Base-by-base conservation (phyloP, 2,888 invertebrate species). In the Drosophila borealis region DNA sequence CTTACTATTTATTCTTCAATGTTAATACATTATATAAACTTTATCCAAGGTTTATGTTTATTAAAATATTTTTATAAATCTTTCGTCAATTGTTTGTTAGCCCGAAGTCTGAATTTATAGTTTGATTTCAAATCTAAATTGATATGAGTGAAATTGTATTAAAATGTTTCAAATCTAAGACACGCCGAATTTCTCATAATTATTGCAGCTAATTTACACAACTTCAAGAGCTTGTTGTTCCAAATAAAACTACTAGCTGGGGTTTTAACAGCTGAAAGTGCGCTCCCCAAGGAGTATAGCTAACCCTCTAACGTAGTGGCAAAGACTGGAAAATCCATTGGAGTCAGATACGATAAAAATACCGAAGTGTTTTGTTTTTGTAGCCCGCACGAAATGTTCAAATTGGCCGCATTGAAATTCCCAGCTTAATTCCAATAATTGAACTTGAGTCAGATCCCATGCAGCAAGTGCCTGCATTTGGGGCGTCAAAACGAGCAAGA, bases 391-490 rank as follows among this genome's bases (percentile, higher is more conserved):
- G 29, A 63, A 64, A 14, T n/a, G 45, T 13, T 46, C 1, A 55
- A 61, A 42, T 45, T 21, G 37, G 13, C 41, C 29, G 8, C 33
- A 19, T 3, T 45, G 41, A 60, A 71, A 71, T 59, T 74, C 61
- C 68, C 70, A 54, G 34, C 8, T 13, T 3, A 17, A 49, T 67
- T 67, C 49, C 53, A 53, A 60, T 56, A 44, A 60, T 33, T 14
- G 14, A 36, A 14, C 36, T 75, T 74, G 67, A 60, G 37, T 67
- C 63, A 63, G 59, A 36, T 19, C 5, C n/a, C 36, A 46, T 56
- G 59, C 59, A 37, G 41, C 13, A n/a, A 21, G 49, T 10, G 33
- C 25, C 6, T 48, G 49, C 55, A 44, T 42, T 42, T 56, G 25
- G 29, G 46, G 63, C 55, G 54, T 54, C 21, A 29, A n/a, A 41